Evolutionary conservation across 2,113 vertebrate genomes (phyloP), one percentile per base, ranked within the genome.

Genomic region (Zosterops hypoxanthus): DNA sequence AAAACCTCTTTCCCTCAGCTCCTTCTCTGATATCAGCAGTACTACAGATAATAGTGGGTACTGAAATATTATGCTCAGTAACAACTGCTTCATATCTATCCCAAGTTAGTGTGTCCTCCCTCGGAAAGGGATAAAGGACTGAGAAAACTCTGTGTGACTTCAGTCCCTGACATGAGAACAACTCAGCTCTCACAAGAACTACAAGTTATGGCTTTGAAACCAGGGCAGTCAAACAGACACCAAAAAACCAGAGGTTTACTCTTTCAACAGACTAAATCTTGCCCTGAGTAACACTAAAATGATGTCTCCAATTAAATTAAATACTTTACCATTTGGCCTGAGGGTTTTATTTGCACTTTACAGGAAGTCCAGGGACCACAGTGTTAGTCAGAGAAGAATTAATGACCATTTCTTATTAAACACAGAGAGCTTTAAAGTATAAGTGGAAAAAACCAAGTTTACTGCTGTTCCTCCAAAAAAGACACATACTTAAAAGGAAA

Each of bases 291-390:
- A 93, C 28, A 77, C 78, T 81, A 89, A 84, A 96, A 61, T 63
- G 53, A 94, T 93, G 80, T 42, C 94, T 97, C 57, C 66, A 92
- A 64, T 76, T 31, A 95, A 96, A 97, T 92, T 22, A 93, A 96
- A n/a, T 89, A 61, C 61, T 96, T 97, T 92, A 92, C 13, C 18
- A 93, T 97, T 95, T 96, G 72, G 80, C 49, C 92, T 88, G 31
- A 90, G 73, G 75, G 89, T 75, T 97, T 97, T 95, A 88, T 81
- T 97, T 88, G 76, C 7, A 13, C 42, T 93, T 90, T 92, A 87
- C 56, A 73, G 82, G 94, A 98, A 94, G 59, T 92, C 82, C 93
- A 68, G 59, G 64, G 76, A 95, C 77, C 92, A 84, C 86, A 97
- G 77, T 28, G 70, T 92, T 97, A 94, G 36, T 66, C 87, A 94